Evolutionary conservation across 2,113 vertebrate species (phyloP), one percentile per base, ranked within the genome.

Genomic region (Ptilonorhynchus violaceus): DNA sequence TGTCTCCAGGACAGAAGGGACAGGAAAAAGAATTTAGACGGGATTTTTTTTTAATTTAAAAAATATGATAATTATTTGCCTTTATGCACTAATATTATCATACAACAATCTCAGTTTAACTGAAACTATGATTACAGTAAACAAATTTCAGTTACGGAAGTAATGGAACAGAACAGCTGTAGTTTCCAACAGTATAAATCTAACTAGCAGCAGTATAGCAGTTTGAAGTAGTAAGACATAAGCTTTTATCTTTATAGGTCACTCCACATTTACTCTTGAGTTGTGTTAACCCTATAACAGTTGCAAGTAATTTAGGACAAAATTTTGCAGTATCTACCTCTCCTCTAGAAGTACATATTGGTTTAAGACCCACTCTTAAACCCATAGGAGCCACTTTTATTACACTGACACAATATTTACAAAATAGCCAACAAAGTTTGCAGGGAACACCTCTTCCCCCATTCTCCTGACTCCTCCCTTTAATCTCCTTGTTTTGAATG

Each of bases 11-110:
- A 97, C 64, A 92, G 37, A 93, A 85, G 80, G 47, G 39, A 94
- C 22, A 47, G 80, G 62, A 97, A 94, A 20, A 79, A 93, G 88
- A 96, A 94, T 63, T 92, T 93, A 86, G 85, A 81, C 13, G 42
- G 42, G 15, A 85, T 13, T 22, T 2, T 10, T 50, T 37, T 91
- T 44, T 81, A 39, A 70, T 69, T 82, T 56, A 3, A 6, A 74
- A 85, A 93, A 58, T 14, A 78, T 7, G 10, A 19, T 42, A 91
- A 84, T 76, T 86, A 67, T 63, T 90, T 91, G n/a, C 28, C 33
- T 81, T 88, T 74, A 41, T 82, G 47, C 21, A 62, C 76, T 47
- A 49, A 47, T 74, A 60, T 80, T 77, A 74, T 77, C 42, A 89
- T 85, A 95, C 88, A 90, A 10, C 16, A 42, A 90, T 46, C 60